These are phyloP conservation scores for Andrena marginata DNA, from an alignment of 2,888 invertebrate species.

Conservation along the genomic window DNA sequence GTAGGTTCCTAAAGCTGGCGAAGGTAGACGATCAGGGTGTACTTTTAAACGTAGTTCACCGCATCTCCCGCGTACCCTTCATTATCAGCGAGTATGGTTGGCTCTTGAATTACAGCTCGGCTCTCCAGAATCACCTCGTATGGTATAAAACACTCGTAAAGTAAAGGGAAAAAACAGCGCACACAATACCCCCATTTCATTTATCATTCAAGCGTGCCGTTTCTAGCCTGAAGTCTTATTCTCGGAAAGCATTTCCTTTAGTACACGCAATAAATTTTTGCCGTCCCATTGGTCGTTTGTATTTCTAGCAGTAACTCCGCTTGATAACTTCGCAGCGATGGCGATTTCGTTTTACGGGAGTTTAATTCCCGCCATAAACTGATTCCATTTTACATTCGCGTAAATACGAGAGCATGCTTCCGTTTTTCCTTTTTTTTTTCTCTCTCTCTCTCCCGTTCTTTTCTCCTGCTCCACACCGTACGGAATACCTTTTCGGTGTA, in stretches of 20 bases:
- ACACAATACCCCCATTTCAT: conserved; percentile 36
- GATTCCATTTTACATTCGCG: conserved; percentile 67
- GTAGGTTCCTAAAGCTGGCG: too few species aligned
- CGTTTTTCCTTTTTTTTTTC: conserved; percentile 26
- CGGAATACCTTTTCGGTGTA: conserved; percentile 33
- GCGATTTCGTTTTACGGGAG: conserved; percentile 79
- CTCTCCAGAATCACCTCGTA: background rate
- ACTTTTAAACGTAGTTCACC: too few species aligned
- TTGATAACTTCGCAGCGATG: conserved; percentile 77
- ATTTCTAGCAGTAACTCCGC: conserved; percentile 78
- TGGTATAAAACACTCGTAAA: conserved; percentile 32
- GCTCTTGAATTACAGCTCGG: conserved; percentile 8
- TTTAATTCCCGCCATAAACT: conserved; percentile 80
- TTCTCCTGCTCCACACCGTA: conserved; percentile 3
- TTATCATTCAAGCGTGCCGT: conserved; percentile 47
- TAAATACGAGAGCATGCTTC: conserved; percentile 35
- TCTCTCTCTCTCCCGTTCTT: background rate
- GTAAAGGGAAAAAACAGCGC: background rate
- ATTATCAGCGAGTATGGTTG: background rate
- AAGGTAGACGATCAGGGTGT: too few species aligned
- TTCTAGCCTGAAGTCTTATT: conserved; percentile 44
- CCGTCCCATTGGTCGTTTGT: conserved; percentile 81
- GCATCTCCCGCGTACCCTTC: background rate
- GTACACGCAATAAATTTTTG: conserved; percentile 62
- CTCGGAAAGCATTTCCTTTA: conserved; percentile 51